phyloP scores from a whole-genome alignment of 2,113 vertebrate species.

The Piaya cayana region DNA sequence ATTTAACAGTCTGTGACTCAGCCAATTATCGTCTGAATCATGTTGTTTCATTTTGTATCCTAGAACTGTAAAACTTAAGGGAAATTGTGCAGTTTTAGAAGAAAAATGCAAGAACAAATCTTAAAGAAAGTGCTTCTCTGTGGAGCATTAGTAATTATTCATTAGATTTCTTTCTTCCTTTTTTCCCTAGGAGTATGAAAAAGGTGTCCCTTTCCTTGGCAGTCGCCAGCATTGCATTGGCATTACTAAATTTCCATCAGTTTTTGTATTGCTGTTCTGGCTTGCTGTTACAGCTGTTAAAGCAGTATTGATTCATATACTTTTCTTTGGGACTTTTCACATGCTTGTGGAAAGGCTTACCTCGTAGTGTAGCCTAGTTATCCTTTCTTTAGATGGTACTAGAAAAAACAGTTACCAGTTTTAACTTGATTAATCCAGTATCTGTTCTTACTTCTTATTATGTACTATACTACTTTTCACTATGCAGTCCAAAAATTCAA shows the following conservation, averaged over 20 bases:
- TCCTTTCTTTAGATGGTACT: background rate
- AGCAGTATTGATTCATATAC: background rate
- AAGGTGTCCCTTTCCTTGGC: background rate
- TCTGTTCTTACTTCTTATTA: background rate
- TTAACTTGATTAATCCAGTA: background rate
- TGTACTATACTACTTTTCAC: background rate
- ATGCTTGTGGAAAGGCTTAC: background rate
- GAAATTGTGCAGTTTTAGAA: background rate
- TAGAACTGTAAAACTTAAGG: background rate
- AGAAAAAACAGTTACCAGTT: background rate
- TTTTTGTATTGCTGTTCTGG: background rate
- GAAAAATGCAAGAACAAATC: background rate
- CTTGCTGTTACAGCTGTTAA: background rate
- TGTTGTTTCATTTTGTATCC: background rate
- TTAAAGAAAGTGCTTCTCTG: background rate
- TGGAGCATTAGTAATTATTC: background rate
- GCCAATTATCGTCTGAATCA: conserved; percentile 13
- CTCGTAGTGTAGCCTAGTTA: background rate
- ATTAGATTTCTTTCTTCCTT: background rate
- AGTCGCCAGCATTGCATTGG: background rate
- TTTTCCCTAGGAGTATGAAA: background rate
- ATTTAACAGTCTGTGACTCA: conserved; percentile 11
- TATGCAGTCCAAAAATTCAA: background rate
- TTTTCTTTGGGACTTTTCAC: background rate
- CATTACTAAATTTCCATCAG: background rate